A percentile compares a stretch with the other conserved stretches of the same genome.
phyloP scores from a whole-genome alignment of 1,140 invertebrate species.

The Drosophila jambulina region DNA sequence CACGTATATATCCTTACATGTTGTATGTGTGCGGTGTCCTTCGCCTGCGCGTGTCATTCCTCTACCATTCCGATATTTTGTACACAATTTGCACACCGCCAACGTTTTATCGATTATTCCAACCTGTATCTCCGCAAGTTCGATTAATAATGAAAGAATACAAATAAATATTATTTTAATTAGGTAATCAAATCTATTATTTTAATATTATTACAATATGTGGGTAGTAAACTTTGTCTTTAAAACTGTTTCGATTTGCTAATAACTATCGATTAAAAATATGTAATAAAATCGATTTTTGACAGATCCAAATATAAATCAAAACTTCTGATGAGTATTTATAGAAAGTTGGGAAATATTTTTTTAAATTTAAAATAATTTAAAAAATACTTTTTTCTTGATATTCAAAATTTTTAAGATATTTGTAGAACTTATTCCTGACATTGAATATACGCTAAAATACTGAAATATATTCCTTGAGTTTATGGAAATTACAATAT shows the following conservation, averaged over 20 bases:
- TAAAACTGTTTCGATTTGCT: not conserved
- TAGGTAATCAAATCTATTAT: too few species aligned
- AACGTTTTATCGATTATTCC: slow-evolving; percentile 72
- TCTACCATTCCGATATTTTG: slow-evolving; percentile 71
- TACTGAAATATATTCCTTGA: too few species aligned
- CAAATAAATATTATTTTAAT: not conserved
- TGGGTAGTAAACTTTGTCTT: not conserved
- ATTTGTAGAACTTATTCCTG: not conserved
- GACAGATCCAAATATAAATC: not conserved
- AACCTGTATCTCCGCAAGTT: not conserved
- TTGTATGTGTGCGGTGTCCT: slow-evolving; percentile 59
- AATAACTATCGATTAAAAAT: not conserved
- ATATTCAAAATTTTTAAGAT: not conserved
- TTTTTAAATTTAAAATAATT: too few species aligned
- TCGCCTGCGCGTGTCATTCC: slow-evolving; percentile 77
- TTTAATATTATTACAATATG: not conserved
- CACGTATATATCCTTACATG: not conserved
- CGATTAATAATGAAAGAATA: not conserved
- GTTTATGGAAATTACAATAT: not conserved
- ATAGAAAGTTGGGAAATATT: not conserved
- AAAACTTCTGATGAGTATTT: not conserved
- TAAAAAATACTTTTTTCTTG: too few species aligned
- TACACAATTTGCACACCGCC: slow-evolving; percentile 67
- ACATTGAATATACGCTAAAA: not conserved
- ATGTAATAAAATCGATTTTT: not conserved